phyloP scores from a whole-genome alignment of 2,113 vertebrate species.

The Alaudala cheleensis region DNA sequence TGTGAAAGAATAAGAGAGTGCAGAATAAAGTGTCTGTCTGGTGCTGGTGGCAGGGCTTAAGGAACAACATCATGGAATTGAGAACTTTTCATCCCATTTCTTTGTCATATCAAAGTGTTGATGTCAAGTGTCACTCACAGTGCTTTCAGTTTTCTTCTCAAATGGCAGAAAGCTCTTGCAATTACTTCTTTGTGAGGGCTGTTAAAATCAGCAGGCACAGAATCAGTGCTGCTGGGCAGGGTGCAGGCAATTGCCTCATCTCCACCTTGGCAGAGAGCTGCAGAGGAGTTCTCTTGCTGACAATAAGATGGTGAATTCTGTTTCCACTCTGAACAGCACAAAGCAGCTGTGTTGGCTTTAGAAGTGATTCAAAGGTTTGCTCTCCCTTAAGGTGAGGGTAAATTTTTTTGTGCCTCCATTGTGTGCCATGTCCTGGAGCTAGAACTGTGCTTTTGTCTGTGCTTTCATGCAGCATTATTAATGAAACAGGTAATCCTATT shows the following conservation, averaged over 20 bases:
- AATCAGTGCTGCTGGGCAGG: not conserved
- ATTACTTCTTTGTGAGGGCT: not conserved
- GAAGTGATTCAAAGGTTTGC: not conserved
- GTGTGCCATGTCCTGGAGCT: not conserved
- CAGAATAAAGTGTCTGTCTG: not conserved
- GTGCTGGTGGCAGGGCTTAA: not conserved
- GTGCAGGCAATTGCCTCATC: not conserved
- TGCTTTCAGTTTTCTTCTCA: not conserved
- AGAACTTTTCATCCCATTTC: not conserved
- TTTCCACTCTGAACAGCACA: not conserved
- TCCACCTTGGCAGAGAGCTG: not conserved
- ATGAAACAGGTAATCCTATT: conserved; percentile 67
- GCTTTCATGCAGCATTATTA: conserved; percentile 58
- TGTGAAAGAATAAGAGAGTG: not conserved
- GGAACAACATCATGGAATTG: not conserved
- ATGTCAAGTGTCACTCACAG: not conserved
- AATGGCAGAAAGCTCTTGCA: not conserved
- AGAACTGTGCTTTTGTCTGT: conserved; percentile 60
- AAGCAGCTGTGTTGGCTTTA: not conserved
- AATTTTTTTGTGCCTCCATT: not conserved
- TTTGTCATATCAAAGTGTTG: not conserved
- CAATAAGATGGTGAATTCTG: not conserved
- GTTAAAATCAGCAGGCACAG: not conserved
- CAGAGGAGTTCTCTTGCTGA: not conserved
- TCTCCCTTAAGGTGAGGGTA: not conserved